These are phyloP conservation scores for Cantharis nigra DNA, from an alignment of 2,888 invertebrate species.

Conservation along the genomic window DNA sequence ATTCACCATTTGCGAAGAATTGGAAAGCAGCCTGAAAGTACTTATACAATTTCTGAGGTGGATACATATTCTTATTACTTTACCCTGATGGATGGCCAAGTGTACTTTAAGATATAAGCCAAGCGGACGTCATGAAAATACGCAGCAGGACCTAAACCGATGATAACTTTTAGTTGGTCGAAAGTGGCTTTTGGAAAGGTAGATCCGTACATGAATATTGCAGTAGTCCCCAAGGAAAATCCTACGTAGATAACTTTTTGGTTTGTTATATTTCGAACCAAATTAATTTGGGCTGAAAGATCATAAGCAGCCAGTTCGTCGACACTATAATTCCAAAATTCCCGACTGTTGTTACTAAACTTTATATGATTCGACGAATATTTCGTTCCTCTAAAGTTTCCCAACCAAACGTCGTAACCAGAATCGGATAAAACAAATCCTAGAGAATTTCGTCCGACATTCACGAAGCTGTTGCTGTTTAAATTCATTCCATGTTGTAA, in stretches of 20 bases:
- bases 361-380: constrained; percentile 48
- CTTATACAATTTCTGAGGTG: neutral
- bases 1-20: neutral
- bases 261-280: constrained; percentile 42
- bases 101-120: neutral
- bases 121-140: neutral
- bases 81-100: neutral
- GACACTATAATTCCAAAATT: constrained; percentile 49
- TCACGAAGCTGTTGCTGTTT: constrained; percentile 45
- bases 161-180: constrained; percentile 57
- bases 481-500: constrained; percentile 47
- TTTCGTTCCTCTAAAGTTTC: constrained; percentile 53
- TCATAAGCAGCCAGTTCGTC: constrained; percentile 50
- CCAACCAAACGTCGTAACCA: constrained; percentile 62
- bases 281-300: constrained; percentile 45
- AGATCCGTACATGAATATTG: constrained; percentile 68
- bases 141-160: constrained; percentile 60
- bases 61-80: neutral
- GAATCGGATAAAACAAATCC: constrained; percentile 58
- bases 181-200: constrained; percentile 66
- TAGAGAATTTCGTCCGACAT: constrained; percentile 38
- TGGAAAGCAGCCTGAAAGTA: neutral
- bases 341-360: constrained; percentile 42
- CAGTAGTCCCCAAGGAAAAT: constrained; percentile 83
- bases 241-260: constrained; percentile 70